Base-by-base conservation (phyloP, 1,140 invertebrate genomes). In the Gerris buenoi region DNA sequence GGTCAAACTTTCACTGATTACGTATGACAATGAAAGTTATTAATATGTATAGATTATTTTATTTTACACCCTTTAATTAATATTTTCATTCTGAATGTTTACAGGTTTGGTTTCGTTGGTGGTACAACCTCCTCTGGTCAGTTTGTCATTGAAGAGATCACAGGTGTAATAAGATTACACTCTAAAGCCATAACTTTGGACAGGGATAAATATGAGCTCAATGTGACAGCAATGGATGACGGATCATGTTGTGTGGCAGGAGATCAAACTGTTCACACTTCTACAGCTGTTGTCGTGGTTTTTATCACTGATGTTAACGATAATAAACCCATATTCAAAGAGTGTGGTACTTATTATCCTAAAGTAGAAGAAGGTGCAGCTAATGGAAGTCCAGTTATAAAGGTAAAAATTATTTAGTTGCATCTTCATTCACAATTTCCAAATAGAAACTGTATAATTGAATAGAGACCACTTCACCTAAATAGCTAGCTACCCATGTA, bases 301-400 rank as follows among this genome's bases (percentile, higher is more conserved):
- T 95, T 95, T 73, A 95, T 97, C 60, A 96, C 93, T 0, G 94
- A 97, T 74, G 93, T 96, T 0, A 97, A 96, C 75, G 93, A 96
- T 71, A 95, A 95, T 74, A 95, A 95, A 73, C 93, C 93, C 0
- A 86, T 93, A 27, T 97, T 97, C 73, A 90, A 93, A 76, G 91
- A 95, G 70, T 96, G 93, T 75, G 85, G 85, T 0, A 92, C 87
- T 3, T 96, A 96, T 75, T 88, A 88, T 74, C 92, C 93, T 0
- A 94, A 94, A 79, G 91, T 95, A 0, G 88, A 93, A 77, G 93
- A 95, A 79, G 91, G 91, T 0, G 91, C 92, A 5, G 88, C 90
- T 0, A 95, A 94, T 74, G 92, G 92, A 1, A 94, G 90, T 75
- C 89, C 90, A 1, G 92, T 95, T 3, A 90, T 96, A 63, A 94